Base-by-base conservation (phyloP, 64 coral and sea anemone genomes). In the Stylophora pistillata region DNA sequence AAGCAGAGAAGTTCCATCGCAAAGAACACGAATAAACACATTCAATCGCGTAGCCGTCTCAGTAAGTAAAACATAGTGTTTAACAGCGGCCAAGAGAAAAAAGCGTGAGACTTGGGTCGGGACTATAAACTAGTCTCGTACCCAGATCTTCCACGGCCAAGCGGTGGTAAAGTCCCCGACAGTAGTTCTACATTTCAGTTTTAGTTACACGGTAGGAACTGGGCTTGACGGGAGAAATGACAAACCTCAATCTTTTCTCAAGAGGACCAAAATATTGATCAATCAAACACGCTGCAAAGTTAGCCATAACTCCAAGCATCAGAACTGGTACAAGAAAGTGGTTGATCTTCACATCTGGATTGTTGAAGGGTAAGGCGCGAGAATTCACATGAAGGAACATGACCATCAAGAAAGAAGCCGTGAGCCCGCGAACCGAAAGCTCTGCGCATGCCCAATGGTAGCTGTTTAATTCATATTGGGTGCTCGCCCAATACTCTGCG, bases 191-290 rank as follows among this genome's bases (percentile, higher is more conserved):
- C n/a, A n/a, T n/a, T n/a, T n/a, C n/a, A n/a, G n/a, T n/a, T n/a
- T n/a, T n/a, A n/a, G n/a, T n/a, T n/a, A n/a, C n/a, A n/a, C n/a
- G n/a, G n/a, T n/a, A n/a, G n/a, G n/a, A n/a, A n/a, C n/a, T n/a
- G n/a, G 29, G n/a, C 21, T 21, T 9, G 58, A 12, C 11, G 23
- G 63, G 33, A 14, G 47, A 47, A 47, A 47, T 72, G 21, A 34
- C 72, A 74, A n/a, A 94, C 92, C 58, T 53, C 16, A 90, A 29
- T 77, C n/a, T 78, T 13, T 10, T 57, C 1, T 94, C 80, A 14
- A 90, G 73, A 15, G 72, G 58, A 61, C 88, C 92, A 20, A 85
- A 18, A 62, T 90, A 86, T 74, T 90, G 88, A 60, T 94, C 92
- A 52, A 90, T 58, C 23, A 88, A 73, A 52, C 70, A 90, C 11